Evolutionary conservation across 1,140 invertebrate genomes (phyloP).

Genomic region (Eurosta solidaginis): DNA sequence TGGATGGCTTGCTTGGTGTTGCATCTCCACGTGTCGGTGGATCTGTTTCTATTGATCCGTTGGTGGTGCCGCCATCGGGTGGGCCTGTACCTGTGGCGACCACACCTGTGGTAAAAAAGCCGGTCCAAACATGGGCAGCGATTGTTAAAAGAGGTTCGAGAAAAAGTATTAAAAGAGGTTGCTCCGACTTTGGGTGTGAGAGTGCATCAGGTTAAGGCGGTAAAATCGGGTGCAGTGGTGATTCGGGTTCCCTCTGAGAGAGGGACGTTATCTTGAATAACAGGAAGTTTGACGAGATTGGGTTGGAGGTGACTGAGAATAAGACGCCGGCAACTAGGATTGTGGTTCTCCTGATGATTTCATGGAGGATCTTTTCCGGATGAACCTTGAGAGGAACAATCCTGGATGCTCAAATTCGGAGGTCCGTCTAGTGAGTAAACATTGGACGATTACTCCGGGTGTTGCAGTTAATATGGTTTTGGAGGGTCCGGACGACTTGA

Average conservation of each 20-base stretch:
- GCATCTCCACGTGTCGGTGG: too few species aligned
- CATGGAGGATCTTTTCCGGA: background rate
- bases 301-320: background rate
- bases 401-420: background rate
- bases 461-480: too few species aligned
- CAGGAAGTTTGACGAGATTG: background rate
- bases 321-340: background rate
- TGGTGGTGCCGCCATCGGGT: background rate
- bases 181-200: slow-evolving; percentile 23
- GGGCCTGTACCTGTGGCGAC: background rate
- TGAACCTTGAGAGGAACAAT: background rate
- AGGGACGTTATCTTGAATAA: background rate
- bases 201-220: slow-evolving; percentile 27
- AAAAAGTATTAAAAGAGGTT: slow-evolving; percentile 21
- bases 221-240: slow-evolving; percentile 5
- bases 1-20: too few species aligned
- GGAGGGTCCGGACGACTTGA: too few species aligned
- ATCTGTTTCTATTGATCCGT: too few species aligned
- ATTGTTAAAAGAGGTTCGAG: slow-evolving; percentile 16
- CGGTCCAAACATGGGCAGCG: slow-evolving; percentile 31
- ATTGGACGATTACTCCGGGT: background rate
- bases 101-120: background rate
- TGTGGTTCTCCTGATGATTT: background rate
- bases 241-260: slow-evolving; percentile 26
- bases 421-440: background rate